Conservation (phyloP, 92 coral and sea anemone species). For the Micromussa lordhowensis region DNA sequence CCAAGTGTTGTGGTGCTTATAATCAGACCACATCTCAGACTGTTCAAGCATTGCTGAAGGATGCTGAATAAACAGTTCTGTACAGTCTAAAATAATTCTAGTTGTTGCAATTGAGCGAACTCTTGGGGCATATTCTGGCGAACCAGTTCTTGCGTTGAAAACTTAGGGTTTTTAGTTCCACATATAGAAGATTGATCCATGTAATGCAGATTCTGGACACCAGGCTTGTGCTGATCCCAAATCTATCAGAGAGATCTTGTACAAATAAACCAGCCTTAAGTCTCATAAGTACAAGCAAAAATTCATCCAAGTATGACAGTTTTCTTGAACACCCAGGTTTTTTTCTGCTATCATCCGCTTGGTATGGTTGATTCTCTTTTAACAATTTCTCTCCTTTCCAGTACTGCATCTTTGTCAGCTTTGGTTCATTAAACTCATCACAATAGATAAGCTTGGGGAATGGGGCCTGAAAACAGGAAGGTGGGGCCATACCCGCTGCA, state of each 20-base stretch:
- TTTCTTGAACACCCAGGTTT: constrained; percentile 30
- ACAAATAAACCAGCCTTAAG: neutral
- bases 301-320: constrained; percentile 14
- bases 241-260: neutral
- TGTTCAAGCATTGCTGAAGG: constrained; percentile 35
- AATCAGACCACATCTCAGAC: too few species aligned
- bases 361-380: constrained; percentile 4
- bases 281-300: neutral
- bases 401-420: neutral
- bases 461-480: too few species aligned
- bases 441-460: too few species aligned
- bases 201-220: constrained; percentile 18
- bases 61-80: constrained; percentile 19
- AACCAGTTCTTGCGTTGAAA: neutral
- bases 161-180: constrained; percentile 2
- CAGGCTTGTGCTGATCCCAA: neutral
- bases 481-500: too few species aligned
- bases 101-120: too few species aligned
- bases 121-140: too few species aligned
- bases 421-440: too few species aligned
- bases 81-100: constrained; percentile 5
- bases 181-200: constrained; percentile 16
- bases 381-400: constrained; percentile 32
- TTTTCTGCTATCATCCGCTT: constrained; percentile 6
- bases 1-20: constrained; percentile 22